Conservation (phyloP, 2,797 vertebrate species). For the Xerus rutilus region DNA sequence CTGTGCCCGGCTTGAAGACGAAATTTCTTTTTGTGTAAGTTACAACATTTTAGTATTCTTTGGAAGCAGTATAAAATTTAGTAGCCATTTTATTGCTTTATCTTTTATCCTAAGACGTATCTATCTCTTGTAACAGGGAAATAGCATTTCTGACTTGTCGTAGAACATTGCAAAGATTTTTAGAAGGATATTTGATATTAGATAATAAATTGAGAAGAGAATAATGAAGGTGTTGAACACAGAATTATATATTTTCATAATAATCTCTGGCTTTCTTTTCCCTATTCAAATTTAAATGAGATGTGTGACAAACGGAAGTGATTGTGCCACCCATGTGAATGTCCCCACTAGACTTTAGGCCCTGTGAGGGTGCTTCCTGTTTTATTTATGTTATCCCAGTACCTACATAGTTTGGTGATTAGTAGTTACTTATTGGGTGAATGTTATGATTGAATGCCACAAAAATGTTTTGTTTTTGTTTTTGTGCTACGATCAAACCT, state of each 20-base stretch:
- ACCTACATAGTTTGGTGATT: neutral
- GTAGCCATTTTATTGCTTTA: neutral
- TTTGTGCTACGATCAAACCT: neutral
- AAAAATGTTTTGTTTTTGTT: neutral
- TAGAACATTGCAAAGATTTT: neutral
- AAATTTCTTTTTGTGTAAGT: neutral
- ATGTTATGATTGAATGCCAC: neutral
- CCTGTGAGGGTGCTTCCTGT: neutral
- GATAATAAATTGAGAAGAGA: neutral
- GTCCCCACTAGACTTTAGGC: neutral
- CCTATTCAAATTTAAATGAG: neutral
- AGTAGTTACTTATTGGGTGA: slow-evolving; percentile 39
- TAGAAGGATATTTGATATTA: neutral
- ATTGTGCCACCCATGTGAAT: neutral
- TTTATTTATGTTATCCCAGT: neutral
- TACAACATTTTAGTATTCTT: slow-evolving; percentile 17
- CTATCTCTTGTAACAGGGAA: neutral
- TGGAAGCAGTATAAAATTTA: neutral
- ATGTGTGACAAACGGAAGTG: neutral
- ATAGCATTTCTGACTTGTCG: neutral
- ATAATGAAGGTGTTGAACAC: slow-evolving; percentile 2
- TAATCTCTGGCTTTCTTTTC: neutral
- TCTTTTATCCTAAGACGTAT: neutral
- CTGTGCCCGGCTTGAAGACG: too few species aligned
- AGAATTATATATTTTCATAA: neutral